Conservation (phyloP, 1,140 invertebrate genomes). For the Neoseiulus cucumeris region DNA sequence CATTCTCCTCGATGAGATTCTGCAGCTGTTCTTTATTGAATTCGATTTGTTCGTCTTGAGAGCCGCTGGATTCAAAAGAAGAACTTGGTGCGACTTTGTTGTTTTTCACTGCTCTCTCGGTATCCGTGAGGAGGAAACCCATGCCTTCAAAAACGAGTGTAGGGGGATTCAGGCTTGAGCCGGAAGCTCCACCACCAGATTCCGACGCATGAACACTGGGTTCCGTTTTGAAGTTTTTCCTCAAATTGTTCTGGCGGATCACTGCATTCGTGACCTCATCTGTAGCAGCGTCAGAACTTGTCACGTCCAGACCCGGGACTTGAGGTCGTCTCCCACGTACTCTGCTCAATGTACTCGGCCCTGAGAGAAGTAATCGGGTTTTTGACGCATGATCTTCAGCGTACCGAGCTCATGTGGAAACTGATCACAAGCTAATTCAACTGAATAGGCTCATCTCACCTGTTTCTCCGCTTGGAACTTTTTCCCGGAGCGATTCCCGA, state of each 20-base stretch:
- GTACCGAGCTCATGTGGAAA: too few relatives aligned
- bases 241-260: too few relatives aligned
- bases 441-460: too few relatives aligned
- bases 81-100: neutral
- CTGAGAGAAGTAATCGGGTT: neutral
- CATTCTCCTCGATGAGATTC: neutral
- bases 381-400: neutral
- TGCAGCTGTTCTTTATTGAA: constrained; percentile 10
- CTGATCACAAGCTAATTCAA: too few relatives aligned
- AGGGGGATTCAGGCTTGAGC: neutral
- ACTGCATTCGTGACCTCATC: too few relatives aligned
- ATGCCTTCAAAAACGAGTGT: neutral
- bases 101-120: neutral
- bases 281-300: neutral
- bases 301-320: neutral
- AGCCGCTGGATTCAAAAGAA: neutral
- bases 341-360: neutral
- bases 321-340: neutral
- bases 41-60: neutral
- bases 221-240: too few relatives aligned
- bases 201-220: neutral
- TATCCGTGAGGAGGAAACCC: constrained; percentile 2
- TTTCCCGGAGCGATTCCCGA: neutral
- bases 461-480: neutral
- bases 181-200: neutral